Evolutionary conservation across 1,140 invertebrate species (phyloP).

Genomic region (Sesamia nonagrioides): DNA sequence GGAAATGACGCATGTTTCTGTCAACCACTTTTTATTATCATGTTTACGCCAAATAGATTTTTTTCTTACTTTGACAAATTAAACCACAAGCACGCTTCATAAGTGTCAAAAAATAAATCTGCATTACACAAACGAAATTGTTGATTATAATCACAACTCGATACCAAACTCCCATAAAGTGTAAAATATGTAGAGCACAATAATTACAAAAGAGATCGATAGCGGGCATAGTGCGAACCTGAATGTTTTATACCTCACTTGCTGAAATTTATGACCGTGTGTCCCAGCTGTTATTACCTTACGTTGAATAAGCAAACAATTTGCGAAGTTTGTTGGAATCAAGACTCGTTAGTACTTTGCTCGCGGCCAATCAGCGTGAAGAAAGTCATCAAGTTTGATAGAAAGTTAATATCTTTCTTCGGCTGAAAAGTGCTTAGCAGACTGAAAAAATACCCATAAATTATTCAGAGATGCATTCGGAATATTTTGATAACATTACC

Average conservation of each 20-base stretch:
- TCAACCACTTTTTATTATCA: no score
- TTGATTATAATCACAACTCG: slow-evolving; percentile 38
- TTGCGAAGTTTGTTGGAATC: slow-evolving; percentile 53
- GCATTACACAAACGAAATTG: slow-evolving; percentile 27
- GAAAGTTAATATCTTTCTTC: slow-evolving; percentile 36
- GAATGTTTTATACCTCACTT: slow-evolving; percentile 42
- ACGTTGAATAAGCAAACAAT: slow-evolving; percentile 58
- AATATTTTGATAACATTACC: slow-evolving; percentile 13
- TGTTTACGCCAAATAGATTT: no score
- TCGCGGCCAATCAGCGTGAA: slow-evolving; percentile 52
- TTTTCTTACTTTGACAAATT: not conserved
- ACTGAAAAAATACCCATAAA: slow-evolving; percentile 38
- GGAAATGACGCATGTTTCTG: no score
- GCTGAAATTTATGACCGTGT: slow-evolving; percentile 42
- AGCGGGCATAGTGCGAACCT: slow-evolving; percentile 30
- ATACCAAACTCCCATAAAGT: slow-evolving; percentile 36
- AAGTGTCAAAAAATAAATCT: slow-evolving; percentile 16
- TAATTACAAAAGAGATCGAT: slow-evolving; percentile 47
- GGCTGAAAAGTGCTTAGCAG: slow-evolving; percentile 12
- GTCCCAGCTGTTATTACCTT: slow-evolving; percentile 45
- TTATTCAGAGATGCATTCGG: slow-evolving; percentile 29
- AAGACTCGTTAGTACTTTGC: slow-evolving; percentile 55
- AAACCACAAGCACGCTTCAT: not conserved
- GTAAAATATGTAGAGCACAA: slow-evolving; percentile 46
- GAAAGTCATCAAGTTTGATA: slow-evolving; percentile 55